A percentile compares a stretch with the other conserved stretches of the same genome.
These are phyloP conservation scores for Periophthalmodon schlosseri DNA, from an alignment of 2,113 vertebrate species.

Conservation along the genomic window DNA sequence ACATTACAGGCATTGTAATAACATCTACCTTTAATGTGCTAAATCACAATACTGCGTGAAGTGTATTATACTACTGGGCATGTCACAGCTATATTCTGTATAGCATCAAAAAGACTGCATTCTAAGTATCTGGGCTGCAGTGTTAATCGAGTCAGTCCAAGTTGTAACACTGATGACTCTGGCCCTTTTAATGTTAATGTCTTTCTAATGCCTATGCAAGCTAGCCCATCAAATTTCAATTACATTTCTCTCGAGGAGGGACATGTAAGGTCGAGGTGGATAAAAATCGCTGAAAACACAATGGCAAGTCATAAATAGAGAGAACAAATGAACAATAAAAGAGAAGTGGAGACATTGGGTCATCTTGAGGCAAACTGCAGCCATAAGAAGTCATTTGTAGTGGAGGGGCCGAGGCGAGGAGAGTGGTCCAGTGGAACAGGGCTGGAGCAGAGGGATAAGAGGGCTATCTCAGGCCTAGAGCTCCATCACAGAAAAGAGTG, in stretches of 20 bases:
- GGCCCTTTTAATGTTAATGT: not conserved
- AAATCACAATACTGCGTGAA: too few relatives aligned
- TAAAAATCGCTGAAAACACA: not conserved
- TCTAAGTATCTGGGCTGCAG: not conserved
- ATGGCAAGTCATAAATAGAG: not conserved
- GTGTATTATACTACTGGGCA: not conserved
- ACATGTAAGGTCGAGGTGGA: constrained; percentile 35
- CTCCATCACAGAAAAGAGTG: constrained; percentile 27
- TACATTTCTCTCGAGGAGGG: constrained; percentile 8
- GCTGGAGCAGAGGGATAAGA: constrained; percentile 64
- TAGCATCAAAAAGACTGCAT: too few relatives aligned
- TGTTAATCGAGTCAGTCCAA: not conserved
- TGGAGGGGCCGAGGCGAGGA: constrained; percentile 13
- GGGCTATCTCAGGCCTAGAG: constrained; percentile 53
- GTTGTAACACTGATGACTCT: not conserved
- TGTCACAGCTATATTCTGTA: too few relatives aligned
- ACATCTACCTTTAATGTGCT: too few relatives aligned
- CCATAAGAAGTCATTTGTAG: constrained; percentile 11
- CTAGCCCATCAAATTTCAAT: not conserved
- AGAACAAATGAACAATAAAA: not conserved
- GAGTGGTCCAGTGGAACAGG: constrained; percentile 45
- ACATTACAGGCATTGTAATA: too few relatives aligned
- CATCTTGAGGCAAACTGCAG: constrained; percentile 27
- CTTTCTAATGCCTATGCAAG: not conserved
- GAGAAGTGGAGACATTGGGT: constrained; percentile 12